Evolutionary conservation across 2,888 invertebrate species (phyloP).

Genomic region (Geophilus truncorum): DNA sequence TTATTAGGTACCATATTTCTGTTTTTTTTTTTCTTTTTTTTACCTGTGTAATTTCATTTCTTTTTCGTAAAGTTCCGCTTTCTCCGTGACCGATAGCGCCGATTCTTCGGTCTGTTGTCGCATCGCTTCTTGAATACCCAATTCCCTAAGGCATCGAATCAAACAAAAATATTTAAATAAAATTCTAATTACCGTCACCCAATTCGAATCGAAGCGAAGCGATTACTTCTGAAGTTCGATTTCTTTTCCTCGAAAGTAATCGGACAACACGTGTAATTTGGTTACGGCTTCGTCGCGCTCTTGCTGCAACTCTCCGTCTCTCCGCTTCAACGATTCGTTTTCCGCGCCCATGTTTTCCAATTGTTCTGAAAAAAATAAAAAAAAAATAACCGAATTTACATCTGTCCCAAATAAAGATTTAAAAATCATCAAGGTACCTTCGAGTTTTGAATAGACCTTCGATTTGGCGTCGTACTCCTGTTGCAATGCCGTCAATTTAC

Average conservation of each 20-base stretch:
- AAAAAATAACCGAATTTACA: too few species aligned
- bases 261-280: slow-evolving; percentile 75
- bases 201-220: slow-evolving; percentile 3
- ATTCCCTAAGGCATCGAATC: slow-evolving; percentile 67
- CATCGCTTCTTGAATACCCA: slow-evolving; percentile 51
- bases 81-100: slow-evolving; percentile 38
- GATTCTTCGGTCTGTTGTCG: slow-evolving; percentile 46
- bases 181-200: neutral
- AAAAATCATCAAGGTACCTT: neutral
- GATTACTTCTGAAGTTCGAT: slow-evolving; percentile 62
- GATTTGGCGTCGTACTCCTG: slow-evolving; percentile 51
- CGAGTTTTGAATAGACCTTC: slow-evolving; percentile 41
- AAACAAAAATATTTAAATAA: too few species aligned
- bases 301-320: slow-evolving; percentile 57
- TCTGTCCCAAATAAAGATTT: too few species aligned
- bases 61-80: slow-evolving; percentile 39
- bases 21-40: too few species aligned
- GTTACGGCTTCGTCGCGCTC: slow-evolving; percentile 73
- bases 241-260: slow-evolving; percentile 87
- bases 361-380: slow-evolving; percentile 35
- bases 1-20: too few species aligned
- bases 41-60: slow-evolving; percentile 40
- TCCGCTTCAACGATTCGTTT: slow-evolving; percentile 44
- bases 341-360: slow-evolving; percentile 39
- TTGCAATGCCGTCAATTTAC: slow-evolving; percentile 52